Percentiles rank a stretch among this genome's conserved stretches.
Conservation (phyloP, 2,888 invertebrate species). For the Hoplodrina ambigua region DNA sequence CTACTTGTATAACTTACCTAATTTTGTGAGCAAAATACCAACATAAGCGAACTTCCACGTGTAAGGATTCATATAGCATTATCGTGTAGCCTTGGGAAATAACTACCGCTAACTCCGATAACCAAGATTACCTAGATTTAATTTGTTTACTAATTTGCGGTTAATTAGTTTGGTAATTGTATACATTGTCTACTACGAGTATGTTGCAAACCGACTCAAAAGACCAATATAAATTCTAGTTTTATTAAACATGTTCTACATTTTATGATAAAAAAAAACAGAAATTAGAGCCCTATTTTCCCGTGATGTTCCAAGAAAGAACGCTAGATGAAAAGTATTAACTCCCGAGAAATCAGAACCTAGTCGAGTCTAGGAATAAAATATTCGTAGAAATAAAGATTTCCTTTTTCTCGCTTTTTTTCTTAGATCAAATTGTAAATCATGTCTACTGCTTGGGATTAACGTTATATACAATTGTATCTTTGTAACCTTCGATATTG, state of each 20-base stretch:
- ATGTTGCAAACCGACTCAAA: background rate
- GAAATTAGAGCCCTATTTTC: background rate
- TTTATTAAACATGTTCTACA: background rate
- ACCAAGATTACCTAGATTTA: constrained; percentile 14
- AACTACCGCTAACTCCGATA: constrained; percentile 21
- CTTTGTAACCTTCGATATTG: too few relatives aligned
- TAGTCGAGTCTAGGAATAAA: constrained; percentile 4
- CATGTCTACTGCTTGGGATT: background rate
- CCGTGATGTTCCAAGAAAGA: background rate
- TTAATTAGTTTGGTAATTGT: constrained; percentile 2
- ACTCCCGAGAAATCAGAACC: constrained; percentile 17
- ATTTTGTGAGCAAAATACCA: constrained; percentile 9
- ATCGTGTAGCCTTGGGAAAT: constrained; percentile 16
- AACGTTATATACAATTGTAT: constrained; percentile 2
- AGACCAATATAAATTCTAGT: background rate
- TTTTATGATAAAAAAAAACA: background rate
- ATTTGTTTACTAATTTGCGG: constrained; percentile 15
- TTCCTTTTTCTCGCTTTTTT: background rate
- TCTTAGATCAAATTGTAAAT: background rate
- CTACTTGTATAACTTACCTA: background rate
- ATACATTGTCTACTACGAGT: background rate
- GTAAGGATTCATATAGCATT: constrained; percentile 13
- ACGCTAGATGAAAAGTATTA: constrained; percentile 19
- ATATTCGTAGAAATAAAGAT: background rate
- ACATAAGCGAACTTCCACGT: constrained; percentile 12